Evolutionary conservation across 2,888 invertebrate species (phyloP), one percentile per base, ranked within the genome.

Genomic region (Agonopterix alstromeriana): DNA sequence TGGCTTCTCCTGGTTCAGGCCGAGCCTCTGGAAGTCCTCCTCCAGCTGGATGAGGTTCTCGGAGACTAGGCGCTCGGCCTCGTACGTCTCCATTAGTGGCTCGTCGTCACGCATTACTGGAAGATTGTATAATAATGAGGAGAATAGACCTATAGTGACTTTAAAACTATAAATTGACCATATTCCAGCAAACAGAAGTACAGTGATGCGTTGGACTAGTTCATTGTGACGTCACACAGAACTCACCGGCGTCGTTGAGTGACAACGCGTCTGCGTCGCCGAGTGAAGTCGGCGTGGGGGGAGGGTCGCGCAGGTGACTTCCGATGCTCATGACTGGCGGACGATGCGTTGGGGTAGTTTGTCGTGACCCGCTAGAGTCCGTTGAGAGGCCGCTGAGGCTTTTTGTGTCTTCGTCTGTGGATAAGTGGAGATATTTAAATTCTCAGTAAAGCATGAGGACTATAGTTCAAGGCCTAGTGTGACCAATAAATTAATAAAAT

Each of bases 281-380:
- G 0, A 84, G 65, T 1, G 87, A 84, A 0, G 85, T 83, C 47
- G 87, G 85, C n/a, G 85, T 84, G 40, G 86, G 84, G 48, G 88
- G 88, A 12, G 87, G 86, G 63, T 86, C 86, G 0, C 77, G 73
- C 53, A 86, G 59, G 17, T 80, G 82, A 53, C 72, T 78, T 48
- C 85, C 90, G 45, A 95, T 92, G 66, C 93, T 93, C 94, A 96
- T 94, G 10, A 95, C 93, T 0, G 95, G 95, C 12, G 93, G 93
- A 50, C 93, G 91, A 71, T 93, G 93, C 0, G 93, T 93, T 1
- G 94, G 93, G 1, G 93, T 93, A 27, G 89, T 91, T 57, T 93
- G 92, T 10, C 92, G 88, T 0, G 93, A 91, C 10, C 82, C 73
- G 35, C 83, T 68, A 8, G 84, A 77, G 8, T 82, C 84, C 11